phyloP scores from a whole-genome alignment of 2,797 vertebrate genomes.

The Callimico goeldii region DNA sequence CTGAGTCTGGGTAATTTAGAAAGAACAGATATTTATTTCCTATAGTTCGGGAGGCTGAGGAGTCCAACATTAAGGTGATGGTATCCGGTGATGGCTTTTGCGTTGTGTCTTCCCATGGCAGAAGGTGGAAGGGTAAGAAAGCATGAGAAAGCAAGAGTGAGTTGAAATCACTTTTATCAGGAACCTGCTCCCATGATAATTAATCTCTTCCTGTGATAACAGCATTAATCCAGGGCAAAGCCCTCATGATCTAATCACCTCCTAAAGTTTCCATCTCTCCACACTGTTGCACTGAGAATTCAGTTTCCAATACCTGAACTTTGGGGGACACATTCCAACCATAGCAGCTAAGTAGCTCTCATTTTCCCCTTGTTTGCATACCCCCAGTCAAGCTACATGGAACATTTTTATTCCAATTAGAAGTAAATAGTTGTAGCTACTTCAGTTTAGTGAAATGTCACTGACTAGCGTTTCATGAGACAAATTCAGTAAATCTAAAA shows the following conservation, averaged over 20 bases:
- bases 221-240: not conserved
- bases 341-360: not conserved
- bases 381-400: not conserved
- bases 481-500: not conserved
- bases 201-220: not conserved
- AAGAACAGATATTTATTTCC: not conserved
- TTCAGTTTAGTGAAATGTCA: conserved; percentile 44
- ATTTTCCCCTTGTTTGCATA: not conserved
- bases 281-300: not conserved
- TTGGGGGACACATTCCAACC: not conserved
- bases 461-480: not conserved
- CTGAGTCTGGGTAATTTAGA: not conserved
- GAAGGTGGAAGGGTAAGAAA: not conserved
- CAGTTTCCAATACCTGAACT: not conserved
- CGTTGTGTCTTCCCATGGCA: not conserved
- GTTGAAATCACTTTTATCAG: not conserved
- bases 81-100: not conserved
- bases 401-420: not conserved
- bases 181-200: not conserved
- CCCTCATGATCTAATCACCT: not conserved
- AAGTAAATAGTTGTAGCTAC: not conserved
- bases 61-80: not conserved
- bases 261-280: not conserved
- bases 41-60: not conserved
- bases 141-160: not conserved